Conservation (phyloP, 2,888 invertebrate species). For the Acleris laterana region DNA sequence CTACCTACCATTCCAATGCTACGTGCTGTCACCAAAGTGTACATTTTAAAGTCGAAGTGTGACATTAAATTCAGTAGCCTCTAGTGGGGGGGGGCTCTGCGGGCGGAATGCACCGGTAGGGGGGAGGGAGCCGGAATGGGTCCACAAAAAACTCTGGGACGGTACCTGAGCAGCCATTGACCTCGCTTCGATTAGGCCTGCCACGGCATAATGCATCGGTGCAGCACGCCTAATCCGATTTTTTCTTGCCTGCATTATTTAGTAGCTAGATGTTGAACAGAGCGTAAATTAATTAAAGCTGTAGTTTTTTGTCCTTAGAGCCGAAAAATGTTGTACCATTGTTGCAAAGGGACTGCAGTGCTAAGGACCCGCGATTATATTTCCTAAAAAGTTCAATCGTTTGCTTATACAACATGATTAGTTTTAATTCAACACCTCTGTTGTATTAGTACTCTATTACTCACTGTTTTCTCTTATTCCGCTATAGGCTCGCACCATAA, state of each 20-base stretch:
- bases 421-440: neutral
- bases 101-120: constrained; percentile 44
- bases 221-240: constrained; percentile 57
- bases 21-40: constrained; percentile 27
- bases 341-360: neutral
- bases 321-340: constrained; percentile 6
- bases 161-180: constrained; percentile 81
- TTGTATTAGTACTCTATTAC: constrained; percentile 4
- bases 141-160: constrained; percentile 70
- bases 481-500: constrained; percentile 8
- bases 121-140: constrained; percentile 48
- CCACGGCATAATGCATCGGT: constrained; percentile 59
- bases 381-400: neutral
- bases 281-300: constrained; percentile 49
- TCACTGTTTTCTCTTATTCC: constrained; percentile 6
- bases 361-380: neutral
- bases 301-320: constrained; percentile 23
- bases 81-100: constrained; percentile 44
- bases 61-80: constrained; percentile 72
- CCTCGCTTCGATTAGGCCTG: constrained; percentile 71
- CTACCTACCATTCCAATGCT: constrained; percentile 11
- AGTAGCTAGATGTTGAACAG: constrained; percentile 38
- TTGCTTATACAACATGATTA: no score
- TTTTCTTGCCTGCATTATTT: constrained; percentile 43
- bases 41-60: constrained; percentile 40